Evolutionary conservation across 2,113 vertebrate species (phyloP).

Genomic region (Eolophus roseicapilla): DNA sequence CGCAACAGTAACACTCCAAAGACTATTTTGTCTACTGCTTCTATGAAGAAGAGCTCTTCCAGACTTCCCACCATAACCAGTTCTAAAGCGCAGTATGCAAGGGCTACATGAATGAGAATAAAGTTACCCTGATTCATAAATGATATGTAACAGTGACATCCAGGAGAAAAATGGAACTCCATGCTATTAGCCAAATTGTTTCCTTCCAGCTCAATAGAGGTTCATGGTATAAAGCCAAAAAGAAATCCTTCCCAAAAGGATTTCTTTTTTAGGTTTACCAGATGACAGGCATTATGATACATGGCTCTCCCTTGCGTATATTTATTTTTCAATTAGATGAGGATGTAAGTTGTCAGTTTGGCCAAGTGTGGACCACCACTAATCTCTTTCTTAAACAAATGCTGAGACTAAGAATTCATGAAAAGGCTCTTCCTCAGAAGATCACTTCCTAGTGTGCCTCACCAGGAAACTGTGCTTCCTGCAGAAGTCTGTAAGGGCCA

Average conservation of each 20-base stretch:
- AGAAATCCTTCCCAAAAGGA: background rate
- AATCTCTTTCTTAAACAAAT: background rate
- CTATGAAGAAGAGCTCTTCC: background rate
- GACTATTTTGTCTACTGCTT: background rate
- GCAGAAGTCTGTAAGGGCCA: background rate
- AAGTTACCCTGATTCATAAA: background rate
- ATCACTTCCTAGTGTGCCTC: background rate
- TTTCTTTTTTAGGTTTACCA: background rate
- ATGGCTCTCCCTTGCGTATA: no score
- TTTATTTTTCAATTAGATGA: background rate
- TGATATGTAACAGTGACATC: background rate
- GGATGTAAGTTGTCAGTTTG: background rate
- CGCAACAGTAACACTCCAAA: background rate
- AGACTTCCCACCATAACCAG: background rate
- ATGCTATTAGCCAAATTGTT: background rate
- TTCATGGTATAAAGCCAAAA: background rate
- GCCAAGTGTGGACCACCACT: background rate
- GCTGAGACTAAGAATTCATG: background rate
- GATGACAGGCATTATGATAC: rapidly evolving
- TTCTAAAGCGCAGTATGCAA: background rate
- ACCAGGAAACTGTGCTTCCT: background rate
- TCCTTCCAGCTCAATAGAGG: background rate
- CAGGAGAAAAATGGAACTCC: background rate
- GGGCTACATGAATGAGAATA: background rate
- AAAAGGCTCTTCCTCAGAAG: background rate